Evolutionary conservation across 1,140 invertebrate species (phyloP), one percentile per base, ranked within the genome.

Genomic region (Drosophila bocki): DNA sequence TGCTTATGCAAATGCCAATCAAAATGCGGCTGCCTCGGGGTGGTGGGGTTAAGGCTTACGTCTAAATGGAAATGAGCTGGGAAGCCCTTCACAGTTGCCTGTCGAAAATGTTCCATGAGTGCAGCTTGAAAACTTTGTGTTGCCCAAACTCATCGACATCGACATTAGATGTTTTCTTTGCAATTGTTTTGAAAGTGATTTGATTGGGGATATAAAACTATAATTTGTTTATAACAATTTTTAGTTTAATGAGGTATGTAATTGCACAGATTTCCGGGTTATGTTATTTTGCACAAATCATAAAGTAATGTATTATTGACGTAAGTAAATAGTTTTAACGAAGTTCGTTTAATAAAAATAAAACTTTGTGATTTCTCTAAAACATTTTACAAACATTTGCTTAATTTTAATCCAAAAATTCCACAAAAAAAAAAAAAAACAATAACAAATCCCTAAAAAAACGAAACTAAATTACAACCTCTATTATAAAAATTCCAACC

Each of bases 1-100:
- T 87, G 84, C 84, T 87, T 87, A 88, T 87, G 84, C 84, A 87
- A 87, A 87, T 87, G 84, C 72, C 85, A 87, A 87, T 87, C 84
- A 88, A 87, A 88, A 88, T 84, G 65, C 70, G 87, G 71, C 70
- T 80, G 45, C 76, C 39, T 59, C 33, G 44, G 4, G 26, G 32
- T 50, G 44, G 37, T 26, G 12, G 45, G 69, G 7, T 44, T 59
- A 35, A 61, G n/a, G 39, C 13, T 22, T 53, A 58, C 37, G 41
- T 39, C 68, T 50, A 71, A 60, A 50, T 70, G 77, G 45, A 63
- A 75, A 54, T 68, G 32, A 51, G 45, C 15, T 53, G 45, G 37
- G 32, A 51, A 65, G 22, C 13, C 17, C 48, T 48, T 17, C 47
- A 45, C 2, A 54, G 37, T 54, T 53, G 19, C 61, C 37, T 35